phyloP scores from a whole-genome alignment of 2,113 vertebrate species.

The Amblyornis subalaris region DNA sequence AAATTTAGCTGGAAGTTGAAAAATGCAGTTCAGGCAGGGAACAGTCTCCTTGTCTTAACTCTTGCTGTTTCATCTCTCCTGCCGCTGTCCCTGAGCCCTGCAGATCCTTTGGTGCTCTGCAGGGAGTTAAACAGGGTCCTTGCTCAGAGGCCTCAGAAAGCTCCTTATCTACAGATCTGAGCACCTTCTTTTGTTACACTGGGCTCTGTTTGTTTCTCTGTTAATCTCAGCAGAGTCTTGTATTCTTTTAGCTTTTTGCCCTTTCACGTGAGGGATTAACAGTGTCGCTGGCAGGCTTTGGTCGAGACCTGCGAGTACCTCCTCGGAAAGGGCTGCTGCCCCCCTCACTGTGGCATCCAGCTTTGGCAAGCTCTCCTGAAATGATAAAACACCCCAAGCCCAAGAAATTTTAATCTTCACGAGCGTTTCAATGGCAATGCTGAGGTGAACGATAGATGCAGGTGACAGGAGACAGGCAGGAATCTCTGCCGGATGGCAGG shows the following conservation, averaged over 20 bases:
- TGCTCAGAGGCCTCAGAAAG: conserved; percentile 22
- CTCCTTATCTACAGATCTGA: conserved; percentile 47
- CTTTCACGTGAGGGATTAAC: conserved; percentile 35
- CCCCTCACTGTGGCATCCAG: accelerated
- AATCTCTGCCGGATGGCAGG: background rate
- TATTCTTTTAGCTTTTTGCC: conserved; percentile 60
- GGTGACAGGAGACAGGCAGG: background rate
- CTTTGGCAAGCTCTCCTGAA: background rate
- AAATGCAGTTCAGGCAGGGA: background rate
- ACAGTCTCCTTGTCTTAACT: background rate
- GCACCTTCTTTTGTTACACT: conserved; percentile 52
- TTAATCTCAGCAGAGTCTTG: conserved; percentile 39
- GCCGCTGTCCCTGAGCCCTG: background rate
- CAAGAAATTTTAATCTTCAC: background rate
- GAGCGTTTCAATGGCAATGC: background rate
- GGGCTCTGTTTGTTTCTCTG: conserved; percentile 39
- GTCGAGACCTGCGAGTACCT: background rate
- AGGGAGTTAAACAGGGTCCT: conserved; percentile 43
- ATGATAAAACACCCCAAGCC: background rate
- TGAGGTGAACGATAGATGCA: accelerated
- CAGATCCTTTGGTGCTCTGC: background rate
- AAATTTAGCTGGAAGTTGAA: conserved; percentile 2
- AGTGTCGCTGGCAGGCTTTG: background rate
- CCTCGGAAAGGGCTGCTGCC: background rate
- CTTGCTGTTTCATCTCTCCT: background rate